A percentile compares a stretch with the other conserved stretches of the same genome.
phyloP scores from a whole-genome alignment of 2,888 invertebrate genomes.

The Agrochola lychnidis region DNA sequence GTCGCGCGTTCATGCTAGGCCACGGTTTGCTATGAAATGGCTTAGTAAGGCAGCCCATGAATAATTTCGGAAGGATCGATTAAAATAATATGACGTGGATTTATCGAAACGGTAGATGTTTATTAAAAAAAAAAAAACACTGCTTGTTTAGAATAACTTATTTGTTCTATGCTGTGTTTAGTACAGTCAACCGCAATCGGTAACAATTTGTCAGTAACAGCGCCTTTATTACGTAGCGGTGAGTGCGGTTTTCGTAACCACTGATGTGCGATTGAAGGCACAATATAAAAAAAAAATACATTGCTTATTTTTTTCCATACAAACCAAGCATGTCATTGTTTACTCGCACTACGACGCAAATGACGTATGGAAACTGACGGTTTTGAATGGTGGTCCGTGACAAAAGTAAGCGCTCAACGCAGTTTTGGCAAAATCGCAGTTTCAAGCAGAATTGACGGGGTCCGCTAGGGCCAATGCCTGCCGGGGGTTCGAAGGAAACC shows the following conservation, averaged over 20 bases:
- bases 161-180: background rate
- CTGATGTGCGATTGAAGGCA: background rate
- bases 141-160: background rate
- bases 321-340: background rate
- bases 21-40: slow-evolving; percentile 12
- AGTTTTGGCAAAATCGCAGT: no score
- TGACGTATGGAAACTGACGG: background rate
- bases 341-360: background rate
- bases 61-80: slow-evolving; percentile 42
- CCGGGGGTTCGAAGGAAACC: no score
- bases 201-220: background rate
- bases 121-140: slow-evolving; percentile 6
- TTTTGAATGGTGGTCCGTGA: background rate
- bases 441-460: no score
- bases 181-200: background rate
- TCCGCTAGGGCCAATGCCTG: no score
- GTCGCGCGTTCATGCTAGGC: background rate
- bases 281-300: background rate
- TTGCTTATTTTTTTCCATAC: background rate
- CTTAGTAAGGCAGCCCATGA: slow-evolving; percentile 34
- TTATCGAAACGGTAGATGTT: slow-evolving; percentile 20
- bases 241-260: background rate
- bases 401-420: no score
- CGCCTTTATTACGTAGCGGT: background rate
- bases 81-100: slow-evolving; percentile 16